Conservation (phyloP, 1,140 invertebrate genomes). For the Drosophila asahinai region DNA sequence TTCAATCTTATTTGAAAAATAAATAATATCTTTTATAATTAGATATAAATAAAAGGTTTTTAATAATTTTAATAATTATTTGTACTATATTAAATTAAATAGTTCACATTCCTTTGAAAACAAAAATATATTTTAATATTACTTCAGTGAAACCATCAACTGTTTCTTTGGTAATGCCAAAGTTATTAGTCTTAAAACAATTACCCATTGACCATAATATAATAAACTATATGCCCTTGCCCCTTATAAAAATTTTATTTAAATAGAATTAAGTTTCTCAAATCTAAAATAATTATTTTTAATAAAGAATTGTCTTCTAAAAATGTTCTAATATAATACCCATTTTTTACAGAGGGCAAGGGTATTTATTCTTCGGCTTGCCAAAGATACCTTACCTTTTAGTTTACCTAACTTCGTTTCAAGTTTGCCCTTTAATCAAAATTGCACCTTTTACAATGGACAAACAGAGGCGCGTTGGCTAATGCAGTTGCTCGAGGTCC, state of each 20-base stretch:
- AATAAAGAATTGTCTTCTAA: too few species aligned
- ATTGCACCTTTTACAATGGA: constrained; percentile 64
- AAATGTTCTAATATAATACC: not conserved
- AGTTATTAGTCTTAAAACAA: not conserved
- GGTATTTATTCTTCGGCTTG: constrained; percentile 43
- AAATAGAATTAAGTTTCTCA: too few species aligned
- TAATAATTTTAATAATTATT: too few species aligned
- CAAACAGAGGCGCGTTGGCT: constrained; percentile 21
- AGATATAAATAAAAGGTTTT: too few species aligned
- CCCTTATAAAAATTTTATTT: too few species aligned
- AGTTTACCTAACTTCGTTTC: constrained; percentile 21
- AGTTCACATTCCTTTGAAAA: too few species aligned
- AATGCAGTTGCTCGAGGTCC: constrained; percentile 21
- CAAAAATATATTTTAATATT: not conserved
- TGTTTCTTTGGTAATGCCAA: constrained; percentile 2
- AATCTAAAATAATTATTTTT: too few species aligned
- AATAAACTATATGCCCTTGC: not conserved
- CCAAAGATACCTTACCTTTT: constrained; percentile 27
- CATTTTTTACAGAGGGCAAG: not conserved
- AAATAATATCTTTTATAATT: too few species aligned
- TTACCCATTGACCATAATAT: not conserved
- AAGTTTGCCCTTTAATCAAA: constrained; percentile 37
- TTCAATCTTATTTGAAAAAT: too few species aligned
- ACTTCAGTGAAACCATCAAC: not conserved
- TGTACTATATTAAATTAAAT: too few species aligned